These are phyloP conservation scores for Schizothorax lantsangensis DNA, from an alignment of 2,797 vertebrate species.

Conservation along the genomic window DNA sequence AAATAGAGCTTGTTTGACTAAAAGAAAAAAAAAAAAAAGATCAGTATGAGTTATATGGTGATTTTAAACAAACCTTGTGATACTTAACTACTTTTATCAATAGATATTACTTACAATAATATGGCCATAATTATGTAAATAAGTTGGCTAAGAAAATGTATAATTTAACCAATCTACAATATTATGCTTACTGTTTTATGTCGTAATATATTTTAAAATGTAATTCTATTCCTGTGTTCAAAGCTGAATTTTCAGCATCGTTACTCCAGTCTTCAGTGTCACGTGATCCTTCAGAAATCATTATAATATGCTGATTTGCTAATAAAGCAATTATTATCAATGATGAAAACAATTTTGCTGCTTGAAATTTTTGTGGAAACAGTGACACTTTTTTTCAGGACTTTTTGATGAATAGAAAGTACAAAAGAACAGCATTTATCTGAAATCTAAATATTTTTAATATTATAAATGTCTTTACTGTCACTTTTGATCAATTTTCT, in stretches of 20 bases:
- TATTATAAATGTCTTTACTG: not conserved
- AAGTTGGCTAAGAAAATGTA: not conserved
- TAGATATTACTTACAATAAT: not conserved
- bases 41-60: not conserved
- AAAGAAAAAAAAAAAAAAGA: not conserved
- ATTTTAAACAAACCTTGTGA: not conserved
- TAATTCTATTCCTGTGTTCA: not conserved
- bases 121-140: not conserved
- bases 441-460: not conserved
- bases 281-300: not conserved
- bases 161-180: not conserved
- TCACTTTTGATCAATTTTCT: not conserved
- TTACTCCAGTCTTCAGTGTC: not conserved
- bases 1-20: not conserved
- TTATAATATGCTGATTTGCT: not conserved
- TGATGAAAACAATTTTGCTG: not conserved
- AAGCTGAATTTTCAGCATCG: not conserved
- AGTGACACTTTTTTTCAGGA: too few species aligned
- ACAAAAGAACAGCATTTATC: not conserved
- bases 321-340: not conserved
- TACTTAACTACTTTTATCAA: not conserved
- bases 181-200: not conserved
- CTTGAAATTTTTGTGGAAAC: not conserved
- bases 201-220: not conserved
- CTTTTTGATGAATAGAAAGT: not conserved